phyloP scores from a whole-genome alignment of 2,888 invertebrate species.

The Lasioglossum zephyrum region DNA sequence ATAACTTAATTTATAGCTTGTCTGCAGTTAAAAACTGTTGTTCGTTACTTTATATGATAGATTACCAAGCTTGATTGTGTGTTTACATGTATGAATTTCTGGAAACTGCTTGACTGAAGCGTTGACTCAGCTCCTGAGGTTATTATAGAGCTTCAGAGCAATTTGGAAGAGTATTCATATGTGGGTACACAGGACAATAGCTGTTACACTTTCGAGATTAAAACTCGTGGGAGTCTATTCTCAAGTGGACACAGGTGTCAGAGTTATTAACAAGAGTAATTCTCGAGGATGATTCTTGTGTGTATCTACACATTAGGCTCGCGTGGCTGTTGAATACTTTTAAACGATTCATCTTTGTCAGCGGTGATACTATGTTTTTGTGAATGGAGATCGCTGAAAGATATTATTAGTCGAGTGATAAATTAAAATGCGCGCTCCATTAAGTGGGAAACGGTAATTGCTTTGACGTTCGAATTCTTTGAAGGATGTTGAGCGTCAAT shows the following conservation, averaged over 20 bases:
- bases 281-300: neutral
- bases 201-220: constrained; percentile 11
- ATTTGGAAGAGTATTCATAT: constrained; percentile 2
- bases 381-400: neutral
- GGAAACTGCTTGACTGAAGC: neutral
- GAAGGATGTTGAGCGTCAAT: neutral
- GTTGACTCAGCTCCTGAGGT: neutral
- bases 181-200: neutral
- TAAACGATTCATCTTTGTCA: neutral
- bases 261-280: constrained; percentile 1
- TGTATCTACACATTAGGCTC: neutral
- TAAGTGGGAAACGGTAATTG: neutral
- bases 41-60: neutral
- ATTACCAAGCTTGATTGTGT: neutral
- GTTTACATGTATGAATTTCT: neutral
- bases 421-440: constrained; percentile 2
- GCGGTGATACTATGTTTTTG: neutral
- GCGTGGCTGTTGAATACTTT: neutral
- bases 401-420: neutral
- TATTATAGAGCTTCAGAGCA: neutral
- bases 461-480: constrained; percentile 4
- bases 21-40: neutral
- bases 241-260: constrained; percentile 8
- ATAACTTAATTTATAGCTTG: neutral
- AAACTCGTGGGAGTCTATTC: constrained; percentile 3